Conservation (phyloP, 2,113 vertebrate genomes). For the Pedionomus torquatus region DNA sequence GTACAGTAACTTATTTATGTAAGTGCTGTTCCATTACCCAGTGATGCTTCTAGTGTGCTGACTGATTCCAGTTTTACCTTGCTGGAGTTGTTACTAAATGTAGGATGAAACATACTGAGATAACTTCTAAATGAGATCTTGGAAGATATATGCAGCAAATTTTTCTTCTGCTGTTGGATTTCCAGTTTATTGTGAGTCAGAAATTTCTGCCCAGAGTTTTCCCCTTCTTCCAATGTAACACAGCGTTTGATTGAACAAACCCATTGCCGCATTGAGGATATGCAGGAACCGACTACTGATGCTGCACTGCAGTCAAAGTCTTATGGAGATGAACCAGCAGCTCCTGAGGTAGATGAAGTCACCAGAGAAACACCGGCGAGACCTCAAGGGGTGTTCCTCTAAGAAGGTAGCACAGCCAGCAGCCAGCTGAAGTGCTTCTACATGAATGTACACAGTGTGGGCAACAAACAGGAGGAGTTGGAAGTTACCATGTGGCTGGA, state of each 20-base stretch:
- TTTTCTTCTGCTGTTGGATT: background rate
- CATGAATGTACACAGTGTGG: too few species aligned
- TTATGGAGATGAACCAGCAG: too few species aligned
- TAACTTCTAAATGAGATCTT: background rate
- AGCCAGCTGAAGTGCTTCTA: too few species aligned
- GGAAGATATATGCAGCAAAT: background rate
- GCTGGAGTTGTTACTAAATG: background rate
- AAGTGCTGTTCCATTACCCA: slow-evolving; percentile 29
- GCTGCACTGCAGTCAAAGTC: too few species aligned
- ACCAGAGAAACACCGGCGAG: too few species aligned
- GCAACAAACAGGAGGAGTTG: too few species aligned
- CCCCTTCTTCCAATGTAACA: background rate
- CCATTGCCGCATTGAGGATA: background rate
- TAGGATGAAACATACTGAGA: background rate
- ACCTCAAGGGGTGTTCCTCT: too few species aligned
- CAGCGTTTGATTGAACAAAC: fast-evolving
- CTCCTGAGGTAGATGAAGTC: too few species aligned
- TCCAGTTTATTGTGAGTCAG: background rate
- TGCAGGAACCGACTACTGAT: background rate
- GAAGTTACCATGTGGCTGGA: too few species aligned
- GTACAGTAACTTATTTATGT: slow-evolving; percentile 7
- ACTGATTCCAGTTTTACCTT: slow-evolving; percentile 38
- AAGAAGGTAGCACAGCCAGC: too few species aligned
- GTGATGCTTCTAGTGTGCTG: background rate
- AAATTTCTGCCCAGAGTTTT: background rate